phyloP scores from a whole-genome alignment of 1,140 invertebrate genomes.

The Potamilus streckersoni region DNA sequence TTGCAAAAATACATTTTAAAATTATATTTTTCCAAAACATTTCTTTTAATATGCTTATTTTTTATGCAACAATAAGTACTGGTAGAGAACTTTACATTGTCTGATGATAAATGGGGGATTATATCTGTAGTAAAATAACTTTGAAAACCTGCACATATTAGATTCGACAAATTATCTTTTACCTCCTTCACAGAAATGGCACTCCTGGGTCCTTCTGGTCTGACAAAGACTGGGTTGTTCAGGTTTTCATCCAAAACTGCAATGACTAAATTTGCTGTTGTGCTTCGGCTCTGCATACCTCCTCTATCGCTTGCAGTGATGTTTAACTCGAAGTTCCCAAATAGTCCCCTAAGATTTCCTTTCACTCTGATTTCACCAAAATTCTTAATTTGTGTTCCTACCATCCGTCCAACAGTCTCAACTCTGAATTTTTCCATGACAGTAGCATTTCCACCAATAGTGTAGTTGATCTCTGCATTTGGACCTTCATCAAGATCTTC shows the following conservation, averaged over 20 bases:
- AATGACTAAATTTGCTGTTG: conserved; percentile 25
- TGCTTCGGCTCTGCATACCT: background rate
- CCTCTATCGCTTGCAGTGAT: conserved; percentile 46
- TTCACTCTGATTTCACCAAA: conserved; percentile 23
- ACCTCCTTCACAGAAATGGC: conserved; percentile 13
- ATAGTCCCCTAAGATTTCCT: conserved; percentile 15
- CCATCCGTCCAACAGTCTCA: conserved; percentile 4
- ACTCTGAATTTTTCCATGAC: conserved; percentile 6
- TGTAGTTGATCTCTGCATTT: conserved; percentile 44
- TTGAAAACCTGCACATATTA: no score
- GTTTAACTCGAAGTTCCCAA: conserved; percentile 39
- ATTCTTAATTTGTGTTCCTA: conserved; percentile 19
- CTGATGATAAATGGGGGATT: no score
- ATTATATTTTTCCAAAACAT: no score
- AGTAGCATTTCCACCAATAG: conserved; percentile 33
- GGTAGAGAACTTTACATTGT: no score
- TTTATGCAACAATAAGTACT: no score
- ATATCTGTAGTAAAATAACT: no score
- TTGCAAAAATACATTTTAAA: no score
- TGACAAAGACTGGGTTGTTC: conserved; percentile 18
- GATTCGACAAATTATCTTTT: background rate
- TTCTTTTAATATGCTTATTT: no score
- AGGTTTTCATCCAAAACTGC: conserved; percentile 40
- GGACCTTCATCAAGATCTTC: conserved; percentile 39
- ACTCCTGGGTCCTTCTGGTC: conserved; percentile 15